These are phyloP conservation scores for Tupiocoris notatus DNA, from an alignment of 2,888 invertebrate species.

Conservation along the genomic window DNA sequence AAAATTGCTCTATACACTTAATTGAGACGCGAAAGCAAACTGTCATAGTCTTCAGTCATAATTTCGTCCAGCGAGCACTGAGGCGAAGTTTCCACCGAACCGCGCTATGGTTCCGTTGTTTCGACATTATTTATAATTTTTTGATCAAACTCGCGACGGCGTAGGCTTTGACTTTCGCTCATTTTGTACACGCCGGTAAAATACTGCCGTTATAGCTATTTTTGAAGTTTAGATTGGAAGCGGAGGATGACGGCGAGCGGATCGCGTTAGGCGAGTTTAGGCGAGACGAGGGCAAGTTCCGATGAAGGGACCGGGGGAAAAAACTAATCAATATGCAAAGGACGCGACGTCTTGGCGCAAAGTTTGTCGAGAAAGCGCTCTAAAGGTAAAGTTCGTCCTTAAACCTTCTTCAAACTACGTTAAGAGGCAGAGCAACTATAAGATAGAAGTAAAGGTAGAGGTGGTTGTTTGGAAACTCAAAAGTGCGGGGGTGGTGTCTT, in stretches of 20 bases:
- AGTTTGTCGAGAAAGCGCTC: neutral
- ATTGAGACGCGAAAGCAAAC: no score
- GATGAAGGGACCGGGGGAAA: neutral
- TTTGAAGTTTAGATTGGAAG: neutral
- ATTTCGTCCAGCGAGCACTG: no score
- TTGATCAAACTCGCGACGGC: no score
- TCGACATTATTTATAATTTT: no score
- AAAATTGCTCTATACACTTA: no score
- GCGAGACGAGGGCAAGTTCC: neutral
- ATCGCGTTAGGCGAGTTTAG: neutral
- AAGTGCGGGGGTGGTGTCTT: neutral
- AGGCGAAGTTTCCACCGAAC: no score
- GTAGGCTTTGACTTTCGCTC: no score
- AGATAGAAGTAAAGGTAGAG: neutral
- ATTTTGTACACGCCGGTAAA: neutral
- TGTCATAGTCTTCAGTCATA: no score
- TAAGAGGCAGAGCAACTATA: neutral
- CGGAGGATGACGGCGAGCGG: neutral
- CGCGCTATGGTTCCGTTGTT: no score
- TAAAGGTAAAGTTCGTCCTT: neutral
- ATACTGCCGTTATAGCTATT: neutral
- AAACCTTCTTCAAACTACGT: neutral
- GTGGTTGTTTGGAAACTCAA: neutral
- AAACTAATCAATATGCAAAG: neutral
- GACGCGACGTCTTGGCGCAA: neutral